Conservation (phyloP, 2,113 vertebrate genomes). For the Tylochromis polylepis region DNA sequence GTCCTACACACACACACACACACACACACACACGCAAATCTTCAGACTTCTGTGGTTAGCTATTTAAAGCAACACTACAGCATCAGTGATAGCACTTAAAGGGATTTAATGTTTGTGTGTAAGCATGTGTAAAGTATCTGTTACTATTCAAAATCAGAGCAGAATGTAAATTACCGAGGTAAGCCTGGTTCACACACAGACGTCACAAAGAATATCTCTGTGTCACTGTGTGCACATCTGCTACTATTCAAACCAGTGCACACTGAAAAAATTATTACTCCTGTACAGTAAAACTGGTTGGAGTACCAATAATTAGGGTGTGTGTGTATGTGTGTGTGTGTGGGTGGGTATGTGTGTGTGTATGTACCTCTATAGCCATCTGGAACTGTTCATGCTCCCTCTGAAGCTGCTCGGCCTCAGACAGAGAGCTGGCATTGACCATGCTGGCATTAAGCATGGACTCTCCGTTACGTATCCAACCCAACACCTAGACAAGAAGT, state of each 20-base stretch:
- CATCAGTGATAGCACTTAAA: neutral
- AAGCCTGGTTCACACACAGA: neutral
- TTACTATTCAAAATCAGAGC: conserved; percentile 13
- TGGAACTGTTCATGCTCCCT: conserved; percentile 97
- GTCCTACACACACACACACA: neutral
- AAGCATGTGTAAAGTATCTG: neutral
- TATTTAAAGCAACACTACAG: conserved; percentile 14
- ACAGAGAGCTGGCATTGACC: conserved; percentile 94
- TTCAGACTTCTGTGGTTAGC: conserved; percentile 4
- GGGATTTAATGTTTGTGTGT: neutral
- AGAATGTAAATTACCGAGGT: conserved; percentile 5
- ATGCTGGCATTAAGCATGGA: conserved; percentile 97
- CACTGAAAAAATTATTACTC: conserved; percentile 27
- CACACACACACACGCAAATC: neutral
- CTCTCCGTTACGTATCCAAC: conserved; percentile 97
- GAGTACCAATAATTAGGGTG: conserved; percentile 28
- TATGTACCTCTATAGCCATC: conserved; percentile 67
- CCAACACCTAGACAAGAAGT: conserved; percentile 79
- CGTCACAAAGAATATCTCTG: neutral
- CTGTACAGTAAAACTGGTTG: conserved; percentile 22
- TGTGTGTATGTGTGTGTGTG: neutral
- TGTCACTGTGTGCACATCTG: conserved; percentile 2
- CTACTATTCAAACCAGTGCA: conserved; percentile 26
- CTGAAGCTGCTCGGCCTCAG: conserved; percentile 96
- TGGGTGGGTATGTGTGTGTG: conserved; percentile 1